phyloP scores from a whole-genome alignment of 1,140 invertebrate genomes.

The Drosophila fuyamai region DNA sequence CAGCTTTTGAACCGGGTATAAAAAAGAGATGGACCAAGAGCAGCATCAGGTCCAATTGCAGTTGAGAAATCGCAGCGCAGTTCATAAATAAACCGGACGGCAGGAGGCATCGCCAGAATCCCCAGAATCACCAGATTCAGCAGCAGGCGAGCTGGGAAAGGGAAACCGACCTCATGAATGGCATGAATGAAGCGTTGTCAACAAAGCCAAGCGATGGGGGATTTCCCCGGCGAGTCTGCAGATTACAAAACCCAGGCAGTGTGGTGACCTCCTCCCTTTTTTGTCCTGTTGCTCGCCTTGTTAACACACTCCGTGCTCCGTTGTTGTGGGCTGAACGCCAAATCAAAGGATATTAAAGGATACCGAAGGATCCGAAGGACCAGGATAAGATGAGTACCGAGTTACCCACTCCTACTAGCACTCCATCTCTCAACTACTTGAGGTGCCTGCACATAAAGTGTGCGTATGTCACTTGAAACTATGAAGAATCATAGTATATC shows the following conservation, averaged over 20 bases:
- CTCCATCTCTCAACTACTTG: slow-evolving; percentile 4
- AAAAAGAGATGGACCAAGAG: neutral
- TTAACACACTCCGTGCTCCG: slow-evolving; percentile 42
- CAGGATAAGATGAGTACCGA: slow-evolving; percentile 50
- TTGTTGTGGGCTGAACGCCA: slow-evolving; percentile 4
- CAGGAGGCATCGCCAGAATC: slow-evolving; percentile 26
- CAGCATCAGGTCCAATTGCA: slow-evolving; percentile 69
- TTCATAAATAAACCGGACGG: slow-evolving; percentile 73
- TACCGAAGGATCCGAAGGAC: neutral
- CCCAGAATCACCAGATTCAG: neutral
- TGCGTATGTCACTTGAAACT: slow-evolving; percentile 28
- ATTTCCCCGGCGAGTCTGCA: slow-evolving; percentile 34
- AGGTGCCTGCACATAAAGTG: slow-evolving; percentile 8
- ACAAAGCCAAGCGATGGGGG: slow-evolving; percentile 63
- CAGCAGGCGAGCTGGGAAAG: slow-evolving; percentile 11
- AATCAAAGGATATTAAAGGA: no score
- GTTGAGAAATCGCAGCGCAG: slow-evolving; percentile 72
- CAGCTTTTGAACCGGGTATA: neutral
- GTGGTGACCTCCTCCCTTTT: slow-evolving; percentile 3
- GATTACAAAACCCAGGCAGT: neutral
- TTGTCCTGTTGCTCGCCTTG: slow-evolving; percentile 55
- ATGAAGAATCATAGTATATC: slow-evolving; percentile 26
- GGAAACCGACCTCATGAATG: slow-evolving; percentile 59
- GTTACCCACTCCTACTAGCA: slow-evolving; percentile 33
- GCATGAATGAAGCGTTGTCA: slow-evolving; percentile 77